Conservation (phyloP, 2,113 vertebrate genomes). For the Nothocercus nigrocapillus region DNA sequence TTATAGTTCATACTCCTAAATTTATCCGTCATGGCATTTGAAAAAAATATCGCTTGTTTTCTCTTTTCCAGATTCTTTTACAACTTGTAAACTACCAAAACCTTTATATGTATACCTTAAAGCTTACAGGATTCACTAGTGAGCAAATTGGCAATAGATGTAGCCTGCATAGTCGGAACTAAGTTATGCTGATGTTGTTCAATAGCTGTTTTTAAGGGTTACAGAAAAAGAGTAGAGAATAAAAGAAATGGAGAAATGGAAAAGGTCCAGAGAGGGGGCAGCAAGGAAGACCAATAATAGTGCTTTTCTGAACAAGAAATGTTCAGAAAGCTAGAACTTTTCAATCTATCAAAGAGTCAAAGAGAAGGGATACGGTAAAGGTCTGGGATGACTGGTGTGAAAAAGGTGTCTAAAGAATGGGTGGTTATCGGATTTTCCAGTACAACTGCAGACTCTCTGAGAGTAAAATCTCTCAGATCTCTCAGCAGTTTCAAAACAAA, state of each 20-base stretch:
- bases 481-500: not conserved
- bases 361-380: not conserved
- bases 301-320: not conserved
- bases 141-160: not conserved
- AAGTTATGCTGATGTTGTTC: not conserved
- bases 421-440: not conserved
- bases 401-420: not conserved
- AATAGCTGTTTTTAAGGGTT: not conserved
- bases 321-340: not conserved
- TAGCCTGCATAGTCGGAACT: not conserved
- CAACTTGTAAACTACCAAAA: not conserved
- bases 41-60: fast-evolving
- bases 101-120: not conserved
- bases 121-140: not conserved
- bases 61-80: not conserved
- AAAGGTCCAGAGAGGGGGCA: not conserved
- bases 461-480: not conserved
- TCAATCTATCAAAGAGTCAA: not conserved
- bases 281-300: not conserved
- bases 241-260: not conserved
- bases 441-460: not conserved
- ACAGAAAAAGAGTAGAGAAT: not conserved
- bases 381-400: not conserved
- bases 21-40: not conserved
- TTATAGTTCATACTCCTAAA: not conserved